Percentiles rank a stretch among this genome's conserved stretches.
These are phyloP conservation scores for Mus minutoides DNA, from an alignment of 2,797 vertebrate species.

Conservation along the genomic window DNA sequence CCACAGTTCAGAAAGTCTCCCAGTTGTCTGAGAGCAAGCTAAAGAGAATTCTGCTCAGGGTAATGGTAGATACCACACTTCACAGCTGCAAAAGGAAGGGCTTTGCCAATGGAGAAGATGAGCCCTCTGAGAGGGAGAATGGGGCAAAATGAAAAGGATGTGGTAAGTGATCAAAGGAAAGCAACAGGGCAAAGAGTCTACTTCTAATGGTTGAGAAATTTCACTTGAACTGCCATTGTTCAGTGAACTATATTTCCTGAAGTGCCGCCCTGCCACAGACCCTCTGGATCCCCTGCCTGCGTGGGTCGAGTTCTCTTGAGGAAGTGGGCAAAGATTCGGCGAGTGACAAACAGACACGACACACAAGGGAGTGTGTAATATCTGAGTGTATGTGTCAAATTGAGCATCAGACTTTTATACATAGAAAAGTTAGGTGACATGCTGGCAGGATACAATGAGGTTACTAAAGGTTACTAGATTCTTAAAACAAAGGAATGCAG, in stretches of 20 bases:
- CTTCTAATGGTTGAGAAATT: conserved; percentile 30
- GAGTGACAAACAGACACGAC: no score
- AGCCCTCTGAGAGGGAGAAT: not conserved
- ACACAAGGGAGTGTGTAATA: no score
- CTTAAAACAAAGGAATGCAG: no score
- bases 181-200: conserved; percentile 44
- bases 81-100: not conserved
- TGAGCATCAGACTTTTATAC: no score
- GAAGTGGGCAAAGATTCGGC: no score
- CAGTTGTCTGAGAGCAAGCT: conserved; percentile 16
- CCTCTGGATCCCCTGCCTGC: no score
- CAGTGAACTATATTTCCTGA: conserved; percentile 43
- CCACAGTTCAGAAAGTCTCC: not conserved
- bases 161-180: not conserved
- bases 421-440: no score
- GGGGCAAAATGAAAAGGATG: not conserved
- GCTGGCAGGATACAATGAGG: no score
- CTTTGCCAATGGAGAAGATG: not conserved
- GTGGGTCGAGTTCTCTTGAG: no score
- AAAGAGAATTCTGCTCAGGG: not conserved
- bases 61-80: not conserved
- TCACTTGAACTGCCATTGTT: conserved; percentile 18
- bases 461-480: no score
- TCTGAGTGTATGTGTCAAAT: no score
- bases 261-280: not conserved